Evolutionary conservation across 1,140 invertebrate species (phyloP), one percentile per base, ranked within the genome.

Genomic region (Prorops nasuta): DNA sequence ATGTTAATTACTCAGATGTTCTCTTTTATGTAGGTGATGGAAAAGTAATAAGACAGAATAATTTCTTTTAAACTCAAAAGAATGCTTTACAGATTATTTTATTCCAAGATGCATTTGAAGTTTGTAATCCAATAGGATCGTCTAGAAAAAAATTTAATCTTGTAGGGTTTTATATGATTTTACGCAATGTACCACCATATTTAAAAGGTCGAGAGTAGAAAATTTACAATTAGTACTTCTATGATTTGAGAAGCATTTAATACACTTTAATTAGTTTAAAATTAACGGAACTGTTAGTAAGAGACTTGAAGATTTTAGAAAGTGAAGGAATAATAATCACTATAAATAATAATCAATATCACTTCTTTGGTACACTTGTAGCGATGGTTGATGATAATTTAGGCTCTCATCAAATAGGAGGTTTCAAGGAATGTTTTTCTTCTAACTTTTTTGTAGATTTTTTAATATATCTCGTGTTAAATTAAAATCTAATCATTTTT

Each of bases 61-160:
- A 28, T 7, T 7, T 28, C n/a, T n/a, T n/a, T n/a, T n/a, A n/a
- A n/a, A n/a, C n/a, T n/a, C n/a, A n/a, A n/a, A n/a, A n/a, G n/a
- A 28, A 28, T 7, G 24, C 12, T 28, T 12, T 28, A 7, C 24
- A 28, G 14, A 21, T 42, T 42, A 12, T 42, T 7, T 42, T 24
- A 16, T 42, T 42, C 14, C 21, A 42, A 24, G 40, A 42, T 42
- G 40, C 40, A 2, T 42, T 42, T 21, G 19, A 42, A n/a, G 9
- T 42, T 7, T 42, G 40, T 20, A 42, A 42, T 16, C 40, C 17
- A 2, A 12, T 42, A 9, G 40, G 40, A 21, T 42, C 40, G 3
- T 42, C 21, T 2, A 24, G n/a, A n/a, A n/a, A n/a, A n/a, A n/a
- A n/a, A n/a, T n/a, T n/a, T n/a, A n/a, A n/a, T n/a, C n/a, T n/a